These are phyloP conservation scores for Troides aeacus DNA, from an alignment of 2,888 invertebrate genomes.

Conservation along the genomic window DNA sequence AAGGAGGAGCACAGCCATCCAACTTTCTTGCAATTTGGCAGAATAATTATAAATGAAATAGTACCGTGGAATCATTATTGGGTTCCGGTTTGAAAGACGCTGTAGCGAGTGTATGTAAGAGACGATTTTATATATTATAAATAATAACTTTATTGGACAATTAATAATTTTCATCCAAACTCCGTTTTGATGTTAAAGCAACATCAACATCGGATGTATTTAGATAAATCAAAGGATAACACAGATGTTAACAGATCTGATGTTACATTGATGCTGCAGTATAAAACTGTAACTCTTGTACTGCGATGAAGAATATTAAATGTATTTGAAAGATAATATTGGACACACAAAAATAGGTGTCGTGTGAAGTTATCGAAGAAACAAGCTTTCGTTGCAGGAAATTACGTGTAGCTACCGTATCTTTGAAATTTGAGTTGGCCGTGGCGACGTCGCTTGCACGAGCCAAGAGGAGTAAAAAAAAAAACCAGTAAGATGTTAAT, in stretches of 20 bases:
- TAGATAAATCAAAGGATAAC: background rate
- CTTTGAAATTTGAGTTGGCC: conserved; percentile 24
- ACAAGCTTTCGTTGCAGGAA: conserved; percentile 25
- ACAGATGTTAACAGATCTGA: background rate
- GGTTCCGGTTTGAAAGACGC: too few species aligned
- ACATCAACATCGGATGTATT: background rate
- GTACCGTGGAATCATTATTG: too few species aligned
- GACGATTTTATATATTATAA: too few species aligned
- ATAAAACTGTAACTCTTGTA: too few species aligned
- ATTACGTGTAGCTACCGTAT: conserved; percentile 13
- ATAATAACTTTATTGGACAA: too few species aligned
- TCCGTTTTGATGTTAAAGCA: too few species aligned
- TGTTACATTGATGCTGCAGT: too few species aligned
- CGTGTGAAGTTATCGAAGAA: conserved; percentile 17
- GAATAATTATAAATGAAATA: too few species aligned
- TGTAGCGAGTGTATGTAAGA: too few species aligned
- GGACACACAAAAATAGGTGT: conserved; percentile 20
- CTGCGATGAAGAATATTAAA: conserved; percentile 8
- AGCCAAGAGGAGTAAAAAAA: background rate
- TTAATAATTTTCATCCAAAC: too few species aligned
- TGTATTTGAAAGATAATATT: conserved; percentile 22
- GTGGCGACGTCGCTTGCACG: background rate
- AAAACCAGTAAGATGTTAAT: background rate
- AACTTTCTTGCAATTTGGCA: too few species aligned
- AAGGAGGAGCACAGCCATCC: too few species aligned